These are phyloP conservation scores for Macroramphosus scolopax DNA, from an alignment of 2,797 vertebrate genomes.

Conservation along the genomic window DNA sequence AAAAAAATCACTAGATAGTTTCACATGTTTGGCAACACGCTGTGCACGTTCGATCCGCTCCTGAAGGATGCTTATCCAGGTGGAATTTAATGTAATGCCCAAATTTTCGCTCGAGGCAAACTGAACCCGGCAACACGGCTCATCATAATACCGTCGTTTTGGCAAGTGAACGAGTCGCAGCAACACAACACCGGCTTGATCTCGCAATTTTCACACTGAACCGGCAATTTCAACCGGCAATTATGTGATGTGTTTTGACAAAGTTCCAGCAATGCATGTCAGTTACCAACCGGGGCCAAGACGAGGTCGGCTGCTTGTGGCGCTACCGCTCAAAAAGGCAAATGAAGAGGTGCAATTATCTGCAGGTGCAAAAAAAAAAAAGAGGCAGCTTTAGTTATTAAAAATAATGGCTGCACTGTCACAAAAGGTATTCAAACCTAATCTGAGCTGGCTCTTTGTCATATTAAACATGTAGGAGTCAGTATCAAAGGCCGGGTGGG, in stretches of 20 bases:
- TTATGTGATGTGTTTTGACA: background rate
- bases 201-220: background rate
- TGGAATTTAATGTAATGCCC: no score
- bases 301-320: slow-evolving; percentile 33
- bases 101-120: no score
- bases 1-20: no score
- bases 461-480: background rate
- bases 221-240: slow-evolving; percentile 6
- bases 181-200: slow-evolving; percentile 7
- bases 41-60: no score
- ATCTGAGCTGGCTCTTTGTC: background rate
- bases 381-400: background rate
- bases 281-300: slow-evolving; percentile 13
- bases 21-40: no score
- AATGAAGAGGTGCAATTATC: slow-evolving; percentile 26
- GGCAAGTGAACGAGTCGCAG: slow-evolving; percentile 27
- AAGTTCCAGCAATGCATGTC: slow-evolving; percentile 1
- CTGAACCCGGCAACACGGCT: slow-evolving; percentile 22
- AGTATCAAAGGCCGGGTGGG: background rate
- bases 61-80: no score
- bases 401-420: background rate
- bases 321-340: slow-evolving; percentile 32
- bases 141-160: slow-evolving; percentile 28
- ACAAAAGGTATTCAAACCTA: no score
- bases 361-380: background rate